phyloP scores from a whole-genome alignment of 53 echinoderm and acorn worm species.

The Patiria pectinifera region DNA sequence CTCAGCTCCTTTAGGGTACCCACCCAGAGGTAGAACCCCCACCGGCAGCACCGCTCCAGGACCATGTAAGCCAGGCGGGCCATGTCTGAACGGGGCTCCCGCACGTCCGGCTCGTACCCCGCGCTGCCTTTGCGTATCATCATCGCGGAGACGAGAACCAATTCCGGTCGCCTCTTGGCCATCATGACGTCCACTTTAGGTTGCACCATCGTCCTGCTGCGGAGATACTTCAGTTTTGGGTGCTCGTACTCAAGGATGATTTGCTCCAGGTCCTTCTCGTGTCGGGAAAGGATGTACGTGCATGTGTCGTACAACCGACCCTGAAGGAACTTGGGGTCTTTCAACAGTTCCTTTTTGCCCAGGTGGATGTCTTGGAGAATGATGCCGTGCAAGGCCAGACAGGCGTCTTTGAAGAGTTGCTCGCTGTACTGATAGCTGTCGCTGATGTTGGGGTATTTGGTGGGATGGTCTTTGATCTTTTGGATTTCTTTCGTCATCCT shows the following conservation, averaged over 20 bases:
- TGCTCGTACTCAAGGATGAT: slow-evolving; percentile 86
- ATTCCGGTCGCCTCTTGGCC: slow-evolving; percentile 78
- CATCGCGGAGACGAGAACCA: slow-evolving; percentile 73
- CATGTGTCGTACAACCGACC: slow-evolving; percentile 90
- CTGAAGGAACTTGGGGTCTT: slow-evolving; percentile 89
- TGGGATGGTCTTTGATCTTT: slow-evolving; percentile 68
- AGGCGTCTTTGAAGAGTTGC: slow-evolving; percentile 85
- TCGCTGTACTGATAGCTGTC: slow-evolving; percentile 93
- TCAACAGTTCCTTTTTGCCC: slow-evolving; percentile 89
- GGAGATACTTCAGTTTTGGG: slow-evolving; percentile 85
- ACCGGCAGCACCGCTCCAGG: slow-evolving; percentile 81
- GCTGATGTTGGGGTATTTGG: slow-evolving; percentile 89
- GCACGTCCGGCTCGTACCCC: slow-evolving; percentile 86
- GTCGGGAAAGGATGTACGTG: slow-evolving; percentile 87
- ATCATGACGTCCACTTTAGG: slow-evolving; percentile 87
- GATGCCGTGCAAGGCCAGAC: slow-evolving; percentile 91
- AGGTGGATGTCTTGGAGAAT: slow-evolving; percentile 91
- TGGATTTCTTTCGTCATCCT: background rate
- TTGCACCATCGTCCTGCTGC: slow-evolving; percentile 76
- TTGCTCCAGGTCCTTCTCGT: slow-evolving; percentile 92
- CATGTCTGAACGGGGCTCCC: slow-evolving; percentile 87
- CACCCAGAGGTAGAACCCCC: slow-evolving; percentile 93
- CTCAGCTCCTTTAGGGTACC: slow-evolving; percentile 88
- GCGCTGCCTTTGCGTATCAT: slow-evolving; percentile 79
- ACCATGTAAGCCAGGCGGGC: slow-evolving; percentile 87